These are phyloP conservation scores for Molothrus aeneus DNA, from an alignment of 2,797 vertebrate species.

Conservation along the genomic window DNA sequence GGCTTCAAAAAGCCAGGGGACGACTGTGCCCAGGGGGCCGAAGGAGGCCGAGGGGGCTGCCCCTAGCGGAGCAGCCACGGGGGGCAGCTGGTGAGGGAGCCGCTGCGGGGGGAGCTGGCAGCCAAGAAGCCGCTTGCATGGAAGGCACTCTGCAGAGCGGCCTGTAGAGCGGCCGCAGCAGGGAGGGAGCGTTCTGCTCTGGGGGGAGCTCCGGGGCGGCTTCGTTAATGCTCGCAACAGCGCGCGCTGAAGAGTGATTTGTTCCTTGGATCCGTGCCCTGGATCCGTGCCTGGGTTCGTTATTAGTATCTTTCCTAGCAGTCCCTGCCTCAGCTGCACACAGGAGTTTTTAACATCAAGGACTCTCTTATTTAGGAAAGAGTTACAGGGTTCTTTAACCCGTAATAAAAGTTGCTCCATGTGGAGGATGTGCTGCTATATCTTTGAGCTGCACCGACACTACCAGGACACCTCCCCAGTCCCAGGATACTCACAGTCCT, in stretches of 20 bases:
- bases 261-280: too few relatives aligned
- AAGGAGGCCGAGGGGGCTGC: too few relatives aligned
- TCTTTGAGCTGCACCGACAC: too few relatives aligned
- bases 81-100: neutral
- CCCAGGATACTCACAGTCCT: too few relatives aligned
- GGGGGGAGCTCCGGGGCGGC: too few relatives aligned
- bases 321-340: neutral
- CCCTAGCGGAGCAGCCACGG: neutral
- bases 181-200: too few relatives aligned
- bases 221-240: too few relatives aligned
- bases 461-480: too few relatives aligned
- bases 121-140: neutral
- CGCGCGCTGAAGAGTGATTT: too few relatives aligned
- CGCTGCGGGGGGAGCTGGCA: neutral
- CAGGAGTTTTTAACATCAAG: neutral
- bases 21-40: too few relatives aligned
- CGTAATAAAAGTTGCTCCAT: neutral
- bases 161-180: neutral
- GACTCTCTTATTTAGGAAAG: neutral
- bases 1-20: too few relatives aligned
- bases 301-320: neutral
- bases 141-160: neutral
- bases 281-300: neutral
- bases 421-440: too few relatives aligned
- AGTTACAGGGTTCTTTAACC: neutral